phyloP scores from a whole-genome alignment of 2,888 invertebrate species.

The Eurytoma californica region DNA sequence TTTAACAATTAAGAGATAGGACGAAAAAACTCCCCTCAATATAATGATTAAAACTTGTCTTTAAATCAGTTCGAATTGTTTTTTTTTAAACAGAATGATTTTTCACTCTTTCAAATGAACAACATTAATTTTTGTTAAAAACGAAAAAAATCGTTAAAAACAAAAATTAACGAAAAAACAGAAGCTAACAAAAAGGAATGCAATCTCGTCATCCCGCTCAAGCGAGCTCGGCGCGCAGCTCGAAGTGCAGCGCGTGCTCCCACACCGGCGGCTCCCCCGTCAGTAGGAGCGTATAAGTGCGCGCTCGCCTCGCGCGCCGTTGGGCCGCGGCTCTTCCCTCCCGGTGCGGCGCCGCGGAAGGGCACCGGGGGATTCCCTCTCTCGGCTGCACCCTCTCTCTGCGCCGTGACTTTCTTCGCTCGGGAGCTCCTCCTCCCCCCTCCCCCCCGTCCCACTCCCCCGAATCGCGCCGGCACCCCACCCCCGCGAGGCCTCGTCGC shows the following conservation, averaged over 20 bases:
- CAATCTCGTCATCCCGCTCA: too few relatives aligned
- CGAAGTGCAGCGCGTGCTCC: background rate
- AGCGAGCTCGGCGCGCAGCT: background rate
- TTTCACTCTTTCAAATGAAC: too few relatives aligned
- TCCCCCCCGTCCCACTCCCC: background rate
- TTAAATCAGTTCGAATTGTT: too few relatives aligned
- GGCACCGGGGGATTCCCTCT: constrained; percentile 36
- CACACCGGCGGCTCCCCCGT: background rate
- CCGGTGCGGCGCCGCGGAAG: constrained; percentile 14
- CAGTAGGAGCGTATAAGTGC: background rate
- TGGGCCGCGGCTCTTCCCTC: background rate
- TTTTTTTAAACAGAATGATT: too few relatives aligned
- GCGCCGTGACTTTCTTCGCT: background rate
- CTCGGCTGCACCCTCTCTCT: constrained; percentile 18
- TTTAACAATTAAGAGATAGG: too few relatives aligned
- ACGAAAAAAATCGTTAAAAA: too few relatives aligned
- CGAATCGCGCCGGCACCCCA: background rate
- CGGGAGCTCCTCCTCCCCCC: background rate
- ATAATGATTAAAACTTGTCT: too few relatives aligned
- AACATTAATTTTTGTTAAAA: too few relatives aligned
- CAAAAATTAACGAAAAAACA: too few relatives aligned
- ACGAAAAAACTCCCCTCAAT: too few relatives aligned
- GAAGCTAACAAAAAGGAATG: too few relatives aligned
- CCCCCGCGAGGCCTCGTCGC: constrained; percentile 7
- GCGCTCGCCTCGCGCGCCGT: background rate